phyloP scores from a whole-genome alignment of 2,888 invertebrate species.

The Chelonus formosanus region DNA sequence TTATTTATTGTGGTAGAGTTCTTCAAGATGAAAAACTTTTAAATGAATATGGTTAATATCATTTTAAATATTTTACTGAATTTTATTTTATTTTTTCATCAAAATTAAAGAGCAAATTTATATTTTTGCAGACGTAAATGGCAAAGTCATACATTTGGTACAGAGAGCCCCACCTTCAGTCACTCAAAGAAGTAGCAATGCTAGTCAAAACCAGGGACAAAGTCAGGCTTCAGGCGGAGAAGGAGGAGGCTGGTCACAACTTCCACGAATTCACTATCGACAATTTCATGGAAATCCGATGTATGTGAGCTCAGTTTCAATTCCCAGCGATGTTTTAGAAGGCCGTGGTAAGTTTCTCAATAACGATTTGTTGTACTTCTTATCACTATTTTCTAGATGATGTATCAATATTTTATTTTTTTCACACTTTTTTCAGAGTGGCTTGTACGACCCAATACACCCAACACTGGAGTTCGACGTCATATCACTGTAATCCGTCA shows the following conservation, averaged over 20 bases:
- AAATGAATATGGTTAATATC: slow-evolving; percentile 78
- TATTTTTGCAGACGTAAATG: slow-evolving; percentile 77
- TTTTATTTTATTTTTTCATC: slow-evolving; percentile 15
- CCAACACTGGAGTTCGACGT: slow-evolving; percentile 48
- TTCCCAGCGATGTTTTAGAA: slow-evolving; percentile 66
- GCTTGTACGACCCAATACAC: too few species aligned
- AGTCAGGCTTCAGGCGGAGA: slow-evolving; percentile 58
- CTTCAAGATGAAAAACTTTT: slow-evolving; percentile 87
- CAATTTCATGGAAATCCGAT: slow-evolving; percentile 66
- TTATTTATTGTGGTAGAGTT: slow-evolving; percentile 95
- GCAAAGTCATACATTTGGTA: slow-evolving; percentile 92
- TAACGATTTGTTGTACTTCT: slow-evolving; percentile 20
- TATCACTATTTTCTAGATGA: slow-evolving; percentile 42
- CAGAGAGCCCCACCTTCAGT: slow-evolving; percentile 82
- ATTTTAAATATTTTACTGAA: slow-evolving; percentile 2
- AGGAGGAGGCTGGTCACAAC: slow-evolving; percentile 14
- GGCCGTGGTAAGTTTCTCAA: slow-evolving; percentile 46
- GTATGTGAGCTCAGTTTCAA: slow-evolving; percentile 71
- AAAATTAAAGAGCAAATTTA: slow-evolving; percentile 23
- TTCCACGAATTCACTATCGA: slow-evolving; percentile 33
- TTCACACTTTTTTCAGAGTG: too few species aligned
- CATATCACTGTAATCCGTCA: slow-evolving; percentile 67
- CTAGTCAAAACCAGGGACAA: slow-evolving; percentile 58
- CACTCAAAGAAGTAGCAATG: slow-evolving; percentile 61
- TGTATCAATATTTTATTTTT: too few species aligned